Evolutionary conservation across 2,113 vertebrate genomes (phyloP), one percentile per base, ranked within the genome.

Genomic region (Oryzias celebensis): DNA sequence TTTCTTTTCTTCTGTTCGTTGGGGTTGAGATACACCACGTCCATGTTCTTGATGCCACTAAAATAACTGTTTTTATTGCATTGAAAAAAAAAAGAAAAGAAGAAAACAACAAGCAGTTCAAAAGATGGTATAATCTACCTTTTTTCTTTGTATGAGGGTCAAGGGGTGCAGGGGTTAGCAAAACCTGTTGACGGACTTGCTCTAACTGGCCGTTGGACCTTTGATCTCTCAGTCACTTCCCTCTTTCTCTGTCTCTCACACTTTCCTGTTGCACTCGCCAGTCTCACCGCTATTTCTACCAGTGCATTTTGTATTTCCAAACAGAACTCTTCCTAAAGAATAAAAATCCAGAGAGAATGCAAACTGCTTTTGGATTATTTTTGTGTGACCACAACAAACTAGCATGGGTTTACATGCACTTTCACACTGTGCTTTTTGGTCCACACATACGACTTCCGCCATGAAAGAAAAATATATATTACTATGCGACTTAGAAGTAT

Each of bases 271-370:
- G 46, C 85, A 87, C 86, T 87, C 86, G 75, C 78, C 83, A 84
- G 82, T 88, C 78, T 85, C 85, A 90, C 86, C 74, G 81, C 88
- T 89, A 83, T 90, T 92, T 91, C 89, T 91, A 90, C 89, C 86
- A 89, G 87, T 91, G 90, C 90, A 92, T 92, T 92, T 92, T 93
- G 91, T 92, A 92, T 92, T 89, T 91, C 89, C 87, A 82, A 90
- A 92, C 88, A 89, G 81, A 92, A 88, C 84, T 90, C 89, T 92
- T 92, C 90, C 88, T 89, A 91, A 91, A 89, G 90, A 93, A 92
- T 92, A 92, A 93, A 36, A 91, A 88, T 84, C 68, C 86, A 92
- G 91, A 92, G 92, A 93, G 91, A 92, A 93, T 91, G 92, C 91
- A 91, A 73, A 68, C 68, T 5, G 52, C 28, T 44, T 47, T 22